Conservation (phyloP, 2,797 vertebrate genomes). For the Cephalopachus bancanus region DNA sequence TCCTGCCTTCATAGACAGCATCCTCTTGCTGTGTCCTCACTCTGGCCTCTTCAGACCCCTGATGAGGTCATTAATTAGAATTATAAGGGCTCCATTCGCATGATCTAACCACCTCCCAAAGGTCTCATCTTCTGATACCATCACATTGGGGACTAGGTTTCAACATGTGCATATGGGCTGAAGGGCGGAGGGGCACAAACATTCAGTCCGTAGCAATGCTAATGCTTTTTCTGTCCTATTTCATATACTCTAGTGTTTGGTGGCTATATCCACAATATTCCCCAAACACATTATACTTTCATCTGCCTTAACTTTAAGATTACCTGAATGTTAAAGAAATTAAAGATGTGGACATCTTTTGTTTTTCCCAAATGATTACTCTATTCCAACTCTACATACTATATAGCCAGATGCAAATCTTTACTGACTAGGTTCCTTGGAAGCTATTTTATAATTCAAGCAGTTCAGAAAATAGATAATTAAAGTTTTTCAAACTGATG, state of each 20-base stretch:
- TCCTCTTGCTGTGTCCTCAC: neutral
- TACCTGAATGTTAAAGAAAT: conserved; percentile 14
- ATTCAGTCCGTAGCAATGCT: neutral
- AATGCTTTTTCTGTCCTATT: neutral
- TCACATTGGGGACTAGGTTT: neutral
- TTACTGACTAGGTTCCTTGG: conserved; percentile 9
- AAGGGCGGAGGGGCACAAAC: neutral
- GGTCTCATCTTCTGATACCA: neutral
- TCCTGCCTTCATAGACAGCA: neutral
- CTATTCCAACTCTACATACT: neutral
- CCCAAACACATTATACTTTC: neutral
- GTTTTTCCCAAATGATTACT: conserved; percentile 30
- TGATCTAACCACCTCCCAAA: neutral
- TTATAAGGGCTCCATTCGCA: neutral
- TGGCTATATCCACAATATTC: neutral
- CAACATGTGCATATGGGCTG: neutral
- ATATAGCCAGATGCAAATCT: conserved; percentile 38
- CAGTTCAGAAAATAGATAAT: conserved; percentile 42
- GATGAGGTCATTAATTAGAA: neutral
- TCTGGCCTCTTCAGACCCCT: neutral
- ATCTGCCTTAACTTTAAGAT: neutral
- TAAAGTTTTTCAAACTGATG: conserved; percentile 49
- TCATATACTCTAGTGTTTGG: neutral
- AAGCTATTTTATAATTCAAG: conserved; percentile 47
- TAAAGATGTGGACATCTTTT: neutral